phyloP scores from a whole-genome alignment of 2,797 vertebrate genomes.

The Hemitrygon akajei region DNA sequence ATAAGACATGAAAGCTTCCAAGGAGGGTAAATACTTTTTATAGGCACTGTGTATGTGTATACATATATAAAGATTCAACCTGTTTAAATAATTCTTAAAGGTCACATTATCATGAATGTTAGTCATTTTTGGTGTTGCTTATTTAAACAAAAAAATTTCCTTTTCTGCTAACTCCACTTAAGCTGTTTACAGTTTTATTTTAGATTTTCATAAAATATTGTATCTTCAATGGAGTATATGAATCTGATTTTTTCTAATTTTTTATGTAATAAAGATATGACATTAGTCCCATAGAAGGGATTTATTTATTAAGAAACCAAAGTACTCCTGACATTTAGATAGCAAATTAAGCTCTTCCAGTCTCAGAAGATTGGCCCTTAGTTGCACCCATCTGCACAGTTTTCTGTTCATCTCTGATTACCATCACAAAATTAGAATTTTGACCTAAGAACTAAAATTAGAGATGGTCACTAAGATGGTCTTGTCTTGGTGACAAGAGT shows the following conservation, averaged over 20 bases:
- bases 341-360: not conserved
- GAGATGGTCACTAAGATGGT: no score
- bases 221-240: not conserved
- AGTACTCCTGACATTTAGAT: not conserved
- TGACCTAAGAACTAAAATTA: not conserved
- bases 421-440: not conserved
- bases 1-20: no score
- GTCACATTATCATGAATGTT: not conserved
- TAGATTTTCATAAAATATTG: not conserved
- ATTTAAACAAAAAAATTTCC: not conserved
- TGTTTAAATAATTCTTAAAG: conserved; percentile 2
- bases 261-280: no score
- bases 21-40: no score
- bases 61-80: not conserved
- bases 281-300: not conserved
- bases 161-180: not conserved
- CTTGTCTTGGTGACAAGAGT: no score
- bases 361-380: not conserved
- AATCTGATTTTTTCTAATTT: not conserved
- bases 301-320: not conserved
- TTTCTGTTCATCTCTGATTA: not conserved
- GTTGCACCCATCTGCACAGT: not conserved
- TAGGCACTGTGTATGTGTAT: no score
- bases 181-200: not conserved
- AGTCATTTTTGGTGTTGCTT: not conserved